These are phyloP conservation scores for Amphilophus citrinellus DNA, from an alignment of 2,113 vertebrate genomes.

Conservation along the genomic window DNA sequence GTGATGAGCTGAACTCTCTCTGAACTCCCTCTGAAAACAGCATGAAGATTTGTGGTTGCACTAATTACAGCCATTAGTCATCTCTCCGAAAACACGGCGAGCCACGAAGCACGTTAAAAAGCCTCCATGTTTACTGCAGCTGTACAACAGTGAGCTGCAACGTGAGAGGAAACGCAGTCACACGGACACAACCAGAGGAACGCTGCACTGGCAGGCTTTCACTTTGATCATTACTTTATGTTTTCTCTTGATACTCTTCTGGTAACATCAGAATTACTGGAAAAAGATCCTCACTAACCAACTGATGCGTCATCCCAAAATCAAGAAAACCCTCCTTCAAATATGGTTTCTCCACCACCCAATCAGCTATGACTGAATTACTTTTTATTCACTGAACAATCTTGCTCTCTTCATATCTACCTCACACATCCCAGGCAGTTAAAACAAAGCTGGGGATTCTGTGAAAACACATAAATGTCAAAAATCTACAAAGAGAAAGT, in stretches of 20 bases:
- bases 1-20: not conserved
- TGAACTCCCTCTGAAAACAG: slow-evolving; percentile 47
- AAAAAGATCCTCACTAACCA: not conserved
- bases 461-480: not conserved
- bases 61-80: slow-evolving; percentile 29
- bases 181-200: too few relatives aligned
- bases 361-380: too few relatives aligned
- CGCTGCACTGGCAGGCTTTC: too few relatives aligned
- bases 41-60: slow-evolving; percentile 27
- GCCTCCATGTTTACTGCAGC: not conserved
- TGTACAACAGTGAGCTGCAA: too few relatives aligned
- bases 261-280: too few relatives aligned
- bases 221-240: too few relatives aligned
- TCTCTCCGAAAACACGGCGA: slow-evolving; percentile 3
- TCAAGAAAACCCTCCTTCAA: not conserved
- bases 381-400: not conserved
- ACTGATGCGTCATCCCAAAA: not conserved
- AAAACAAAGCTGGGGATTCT: not conserved
- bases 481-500: not conserved
- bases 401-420: not conserved
- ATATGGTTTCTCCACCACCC: not conserved
- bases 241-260: too few relatives aligned
- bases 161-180: too few relatives aligned
- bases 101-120: not conserved
- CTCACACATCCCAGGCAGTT: not conserved